Evolutionary conservation across 2,888 invertebrate genomes (phyloP), one percentile per base, ranked within the genome.

Genomic region (Acholoe squamosa): DNA sequence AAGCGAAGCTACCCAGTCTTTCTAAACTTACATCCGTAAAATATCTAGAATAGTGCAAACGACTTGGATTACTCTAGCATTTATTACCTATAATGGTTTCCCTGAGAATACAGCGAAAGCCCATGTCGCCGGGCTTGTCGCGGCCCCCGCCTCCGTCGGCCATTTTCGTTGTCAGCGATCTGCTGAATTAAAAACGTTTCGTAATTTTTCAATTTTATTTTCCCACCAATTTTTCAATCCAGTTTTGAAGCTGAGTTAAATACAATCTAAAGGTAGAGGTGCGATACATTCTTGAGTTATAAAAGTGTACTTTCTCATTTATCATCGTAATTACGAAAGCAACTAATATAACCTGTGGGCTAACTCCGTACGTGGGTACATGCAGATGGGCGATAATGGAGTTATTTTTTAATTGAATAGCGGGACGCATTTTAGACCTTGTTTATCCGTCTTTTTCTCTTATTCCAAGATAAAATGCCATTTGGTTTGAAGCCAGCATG

Each of bases 401-500:
- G 19, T 19, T n/a, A 14, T 61, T 3, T 61, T n/a, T 61, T 3
- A 61, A n/a, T 19, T n/a, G n/a, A 19, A 19, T 3, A 61, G 61
- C 61, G 61, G 61, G 22, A 61, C 5, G 19, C 61, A 14, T 3
- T 61, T n/a, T 61, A 12, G 19, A 61, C n/a, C 43, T 7, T 12
- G 3, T n/a, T 19, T 1, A n/a, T 61, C 19, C n/a, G 3, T 12
- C n/a, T 3, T 12, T 61, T 61, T 61, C n/a, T 61, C 22, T 3
- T 61, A 19, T n/a, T n/a, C 28, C 25, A 71, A 28, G 25, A 28
- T 43, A 54, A 19, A n/a, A 89, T 89, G 89, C 89, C 89, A 22
- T 67, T 89, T 34, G 89, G 89, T 7, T 25, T 89, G 19, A 89
- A 89, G 67, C 89, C 89, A 5, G 33, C 34, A 5, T 89, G 89